Percentiles rank a stretch among this genome's conserved stretches.
These are phyloP conservation scores for Watsonalla binaria DNA, from an alignment of 2,888 invertebrate species.

Conservation along the genomic window DNA sequence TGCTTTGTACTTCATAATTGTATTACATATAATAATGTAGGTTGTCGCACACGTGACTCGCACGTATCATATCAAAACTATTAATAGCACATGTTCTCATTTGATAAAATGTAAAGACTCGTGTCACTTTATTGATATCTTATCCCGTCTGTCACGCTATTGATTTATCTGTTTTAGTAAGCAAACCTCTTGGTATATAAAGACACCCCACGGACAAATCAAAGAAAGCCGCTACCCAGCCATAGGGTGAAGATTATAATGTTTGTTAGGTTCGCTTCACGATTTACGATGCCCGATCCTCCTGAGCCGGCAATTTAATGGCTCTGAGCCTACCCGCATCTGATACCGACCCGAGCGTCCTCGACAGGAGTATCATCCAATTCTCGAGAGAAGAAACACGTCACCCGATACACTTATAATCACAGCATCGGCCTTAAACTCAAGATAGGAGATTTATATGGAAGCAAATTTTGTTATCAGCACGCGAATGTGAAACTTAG, in stretches of 20 bases:
- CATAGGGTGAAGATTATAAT: background rate
- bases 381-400: background rate
- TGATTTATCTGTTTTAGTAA: background rate
- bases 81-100: background rate
- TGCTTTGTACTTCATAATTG: background rate
- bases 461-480: too few relatives aligned
- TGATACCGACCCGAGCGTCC: background rate
- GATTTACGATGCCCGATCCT: background rate
- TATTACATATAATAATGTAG: background rate
- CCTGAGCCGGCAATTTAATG: background rate
- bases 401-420: constrained; percentile 1
- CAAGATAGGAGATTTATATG: background rate
- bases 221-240: background rate
- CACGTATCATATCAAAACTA: background rate
- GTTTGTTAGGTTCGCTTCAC: background rate
- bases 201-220: background rate
- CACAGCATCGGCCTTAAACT: background rate
- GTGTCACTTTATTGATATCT: background rate
- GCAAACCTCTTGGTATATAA: background rate
- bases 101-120: background rate
- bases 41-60: background rate
- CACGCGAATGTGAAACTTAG: too few relatives aligned
- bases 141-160: background rate
- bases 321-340: background rate
- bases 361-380: background rate